phyloP scores from a whole-genome alignment of 2,888 invertebrate species.

The Scaptomyza flava region DNA sequence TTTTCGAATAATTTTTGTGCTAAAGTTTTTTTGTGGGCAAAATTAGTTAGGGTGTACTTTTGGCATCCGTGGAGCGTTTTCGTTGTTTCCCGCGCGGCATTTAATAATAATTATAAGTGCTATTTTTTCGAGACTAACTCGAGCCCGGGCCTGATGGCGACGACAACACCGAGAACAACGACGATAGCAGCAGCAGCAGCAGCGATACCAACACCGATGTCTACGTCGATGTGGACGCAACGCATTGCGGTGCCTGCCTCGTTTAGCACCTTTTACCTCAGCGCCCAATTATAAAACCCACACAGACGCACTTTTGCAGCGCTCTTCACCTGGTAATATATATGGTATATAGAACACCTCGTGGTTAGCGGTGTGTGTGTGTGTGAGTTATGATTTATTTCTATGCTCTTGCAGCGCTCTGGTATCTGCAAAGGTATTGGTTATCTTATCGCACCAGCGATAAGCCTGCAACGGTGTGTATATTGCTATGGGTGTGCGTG shows the following conservation, averaged over 20 bases:
- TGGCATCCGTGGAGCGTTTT: constrained; percentile 59
- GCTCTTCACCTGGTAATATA: constrained; percentile 33
- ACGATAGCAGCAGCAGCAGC: constrained; percentile 8
- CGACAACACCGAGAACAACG: constrained; percentile 52
- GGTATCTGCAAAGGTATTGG: constrained; percentile 49
- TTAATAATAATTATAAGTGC: constrained; percentile 75
- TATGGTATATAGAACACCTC: constrained; percentile 46
- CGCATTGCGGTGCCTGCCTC: constrained; percentile 73
- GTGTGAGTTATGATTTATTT: constrained; percentile 73
- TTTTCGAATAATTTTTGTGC: constrained; percentile 12
- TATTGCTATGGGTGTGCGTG: constrained; percentile 24
- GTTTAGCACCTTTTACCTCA: constrained; percentile 73
- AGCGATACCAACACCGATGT: constrained; percentile 29
- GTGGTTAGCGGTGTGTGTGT: constrained; percentile 40
- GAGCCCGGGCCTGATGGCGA: constrained; percentile 59
- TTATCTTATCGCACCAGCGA: constrained; percentile 79
- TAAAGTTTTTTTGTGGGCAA: constrained; percentile 15
- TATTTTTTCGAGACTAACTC: constrained; percentile 72
- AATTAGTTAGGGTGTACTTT: constrained; percentile 22
- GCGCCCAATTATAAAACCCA: constrained; percentile 72
- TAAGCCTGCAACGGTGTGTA: constrained; percentile 46
- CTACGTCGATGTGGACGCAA: constrained; percentile 59
- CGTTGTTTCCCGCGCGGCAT: constrained; percentile 68
- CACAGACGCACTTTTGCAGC: constrained; percentile 44
- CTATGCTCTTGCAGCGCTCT: constrained; percentile 43